Evolutionary conservation across 2,113 vertebrate genomes (phyloP).

Genomic region (Rhinoptilus africanus): DNA sequence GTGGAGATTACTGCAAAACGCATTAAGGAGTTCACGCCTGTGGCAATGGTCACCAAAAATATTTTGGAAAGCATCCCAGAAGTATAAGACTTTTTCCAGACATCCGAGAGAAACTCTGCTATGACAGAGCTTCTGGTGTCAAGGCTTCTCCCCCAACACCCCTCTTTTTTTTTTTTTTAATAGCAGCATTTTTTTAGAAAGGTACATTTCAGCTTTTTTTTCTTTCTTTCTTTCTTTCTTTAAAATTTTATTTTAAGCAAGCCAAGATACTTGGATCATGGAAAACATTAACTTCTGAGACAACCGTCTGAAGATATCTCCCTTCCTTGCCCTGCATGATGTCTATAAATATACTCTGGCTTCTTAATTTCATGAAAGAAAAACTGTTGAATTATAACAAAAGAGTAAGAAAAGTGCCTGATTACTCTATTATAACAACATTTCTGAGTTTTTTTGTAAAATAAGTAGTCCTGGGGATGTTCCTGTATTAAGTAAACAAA

Average conservation of each 20-base stretch:
- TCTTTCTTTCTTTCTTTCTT: not conserved
- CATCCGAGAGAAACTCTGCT: slow-evolving; percentile 60
- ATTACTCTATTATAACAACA: not conserved
- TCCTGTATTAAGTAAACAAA: not conserved
- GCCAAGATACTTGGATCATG: slow-evolving; percentile 25
- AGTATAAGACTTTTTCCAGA: slow-evolving; percentile 79
- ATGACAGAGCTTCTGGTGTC: slow-evolving; percentile 63
- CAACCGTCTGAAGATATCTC: not conserved
- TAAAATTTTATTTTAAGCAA: not conserved
- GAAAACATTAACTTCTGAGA: slow-evolving; percentile 48
- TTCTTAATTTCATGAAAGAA: not conserved
- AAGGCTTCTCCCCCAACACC: not conserved
- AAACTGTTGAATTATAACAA: not conserved
- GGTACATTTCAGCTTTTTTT: slow-evolving; percentile 42
- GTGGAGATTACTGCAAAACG: slow-evolving; percentile 73
- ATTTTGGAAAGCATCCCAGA: slow-evolving; percentile 76
- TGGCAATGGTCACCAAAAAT: slow-evolving; percentile 68
- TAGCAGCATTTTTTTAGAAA: slow-evolving; percentile 39
- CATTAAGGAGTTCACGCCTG: slow-evolving; percentile 78
- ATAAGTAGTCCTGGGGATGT: not conserved
- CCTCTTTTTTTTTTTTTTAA: not conserved
- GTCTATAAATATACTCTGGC: not conserved
- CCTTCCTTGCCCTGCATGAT: not conserved
- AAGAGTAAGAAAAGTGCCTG: not conserved
- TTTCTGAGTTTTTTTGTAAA: not conserved